Conservation (phyloP, 2,888 invertebrate genomes). For the Lepidocyrtoides sp. region DNA sequence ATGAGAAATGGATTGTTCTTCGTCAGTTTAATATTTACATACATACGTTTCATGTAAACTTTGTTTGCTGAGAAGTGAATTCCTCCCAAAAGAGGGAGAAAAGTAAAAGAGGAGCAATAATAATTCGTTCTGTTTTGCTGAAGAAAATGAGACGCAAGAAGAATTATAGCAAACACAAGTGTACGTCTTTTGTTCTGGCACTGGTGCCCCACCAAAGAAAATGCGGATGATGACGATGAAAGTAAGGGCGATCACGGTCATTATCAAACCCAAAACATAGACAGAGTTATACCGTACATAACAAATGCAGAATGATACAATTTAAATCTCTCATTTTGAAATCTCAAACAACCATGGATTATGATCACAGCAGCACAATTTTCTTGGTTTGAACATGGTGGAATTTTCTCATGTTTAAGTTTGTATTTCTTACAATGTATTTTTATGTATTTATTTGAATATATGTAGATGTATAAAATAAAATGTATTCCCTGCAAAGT, state of each 20-base stretch:
- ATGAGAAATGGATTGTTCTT: conserved; percentile 71
- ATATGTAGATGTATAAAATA: too few species aligned
- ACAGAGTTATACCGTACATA: too few species aligned
- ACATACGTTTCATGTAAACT: background rate
- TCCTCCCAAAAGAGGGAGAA: conserved; percentile 33
- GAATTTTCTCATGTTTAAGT: too few species aligned
- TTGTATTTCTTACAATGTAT: too few species aligned
- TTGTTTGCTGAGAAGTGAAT: background rate
- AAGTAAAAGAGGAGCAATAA: conserved; percentile 51
- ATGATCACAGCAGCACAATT: background rate
- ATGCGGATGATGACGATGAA: conserved; percentile 48
- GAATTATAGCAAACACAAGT: conserved; percentile 48
- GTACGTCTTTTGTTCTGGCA: conserved; percentile 53
- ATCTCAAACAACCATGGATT: conserved; percentile 17
- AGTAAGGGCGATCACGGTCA: conserved; percentile 63
- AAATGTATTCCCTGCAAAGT: too few species aligned
- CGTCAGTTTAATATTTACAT: background rate
- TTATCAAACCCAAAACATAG: background rate
- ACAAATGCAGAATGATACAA: too few species aligned
- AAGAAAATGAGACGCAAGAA: conserved; percentile 40
- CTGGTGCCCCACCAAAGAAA: conserved; percentile 72
- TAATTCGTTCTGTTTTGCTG: conserved; percentile 73
- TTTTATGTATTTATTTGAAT: too few species aligned
- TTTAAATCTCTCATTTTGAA: too few species aligned
- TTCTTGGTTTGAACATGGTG: too few species aligned